phyloP scores from a whole-genome alignment of 2,113 vertebrate species.

The Lanius collurio region DNA sequence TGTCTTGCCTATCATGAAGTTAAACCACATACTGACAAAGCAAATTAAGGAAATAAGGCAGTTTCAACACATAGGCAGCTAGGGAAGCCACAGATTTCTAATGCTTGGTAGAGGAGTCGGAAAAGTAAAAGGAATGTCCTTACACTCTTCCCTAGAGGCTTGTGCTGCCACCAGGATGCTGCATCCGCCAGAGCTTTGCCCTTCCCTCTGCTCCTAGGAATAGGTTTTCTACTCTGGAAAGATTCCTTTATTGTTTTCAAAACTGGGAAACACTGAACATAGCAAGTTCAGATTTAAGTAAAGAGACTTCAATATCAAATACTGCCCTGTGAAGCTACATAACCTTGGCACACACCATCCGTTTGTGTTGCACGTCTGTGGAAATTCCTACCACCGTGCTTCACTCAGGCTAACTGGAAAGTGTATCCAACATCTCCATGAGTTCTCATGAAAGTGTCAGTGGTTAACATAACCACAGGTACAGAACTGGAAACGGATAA shows the following conservation, averaged over 20 bases:
- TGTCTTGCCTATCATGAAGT: not conserved
- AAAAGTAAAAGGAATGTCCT: not conserved
- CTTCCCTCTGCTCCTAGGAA: not conserved
- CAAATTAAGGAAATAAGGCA: not conserved
- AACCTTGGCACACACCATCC: not conserved
- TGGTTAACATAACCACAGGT: not conserved
- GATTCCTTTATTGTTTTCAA: not conserved
- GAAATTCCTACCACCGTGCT: not conserved
- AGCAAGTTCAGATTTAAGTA: not conserved
- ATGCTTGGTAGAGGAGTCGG: not conserved
- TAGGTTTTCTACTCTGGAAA: not conserved
- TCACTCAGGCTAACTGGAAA: not conserved
- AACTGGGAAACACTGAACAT: not conserved
- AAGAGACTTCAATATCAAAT: not conserved
- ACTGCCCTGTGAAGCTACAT: fast-evolving
- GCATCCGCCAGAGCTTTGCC: not conserved
- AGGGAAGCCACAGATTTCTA: not conserved
- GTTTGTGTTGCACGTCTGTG: fast-evolving
- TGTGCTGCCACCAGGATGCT: not conserved
- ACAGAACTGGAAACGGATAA: not conserved
- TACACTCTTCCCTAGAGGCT: not conserved
- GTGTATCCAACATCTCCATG: not conserved
- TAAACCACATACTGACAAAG: not conserved
- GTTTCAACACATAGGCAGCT: not conserved
- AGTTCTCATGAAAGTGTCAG: not conserved